Conservation (phyloP, 2,888 invertebrate species). For the Diplazon laetatorius region DNA sequence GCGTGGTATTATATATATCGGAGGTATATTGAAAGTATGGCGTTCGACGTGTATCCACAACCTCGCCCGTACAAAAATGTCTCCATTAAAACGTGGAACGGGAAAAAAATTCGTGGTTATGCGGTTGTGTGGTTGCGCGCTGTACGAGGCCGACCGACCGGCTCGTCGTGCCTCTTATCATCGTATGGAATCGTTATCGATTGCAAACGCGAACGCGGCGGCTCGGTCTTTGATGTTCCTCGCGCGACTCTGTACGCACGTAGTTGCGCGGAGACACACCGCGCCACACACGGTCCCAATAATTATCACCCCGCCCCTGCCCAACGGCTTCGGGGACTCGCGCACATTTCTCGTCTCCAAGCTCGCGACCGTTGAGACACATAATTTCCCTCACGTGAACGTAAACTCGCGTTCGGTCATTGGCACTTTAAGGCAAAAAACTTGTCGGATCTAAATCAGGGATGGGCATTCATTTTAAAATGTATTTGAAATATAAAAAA, state of each 20-base stretch:
- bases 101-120: conserved; percentile 57
- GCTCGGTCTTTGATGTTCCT: conserved; percentile 55
- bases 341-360: conserved; percentile 48
- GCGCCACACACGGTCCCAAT: conserved; percentile 38
- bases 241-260: conserved; percentile 9
- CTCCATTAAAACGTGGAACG: conserved; percentile 57
- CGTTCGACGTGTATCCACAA: conserved; percentile 17
- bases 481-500: too few species aligned
- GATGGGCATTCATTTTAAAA: neutral
- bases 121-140: conserved; percentile 34
- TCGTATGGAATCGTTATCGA: conserved; percentile 62
- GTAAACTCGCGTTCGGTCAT: conserved; percentile 25
- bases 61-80: conserved; percentile 55
- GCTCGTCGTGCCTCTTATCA: conserved; percentile 51
- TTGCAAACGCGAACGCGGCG: conserved; percentile 59
- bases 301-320: conserved; percentile 57
- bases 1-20: conserved; percentile 37
- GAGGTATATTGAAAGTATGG: conserved; percentile 1
- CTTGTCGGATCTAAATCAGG: neutral
- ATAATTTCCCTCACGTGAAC: neutral
- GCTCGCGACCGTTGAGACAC: conserved; percentile 12
- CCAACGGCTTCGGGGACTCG: conserved; percentile 35
- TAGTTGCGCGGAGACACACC: conserved; percentile 22
- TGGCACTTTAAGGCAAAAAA: conserved; percentile 5
- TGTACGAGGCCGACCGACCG: conserved; percentile 30